These are phyloP conservation scores for Polyodon spathula DNA, from an alignment of 2,113 vertebrate genomes.

Conservation along the genomic window DNA sequence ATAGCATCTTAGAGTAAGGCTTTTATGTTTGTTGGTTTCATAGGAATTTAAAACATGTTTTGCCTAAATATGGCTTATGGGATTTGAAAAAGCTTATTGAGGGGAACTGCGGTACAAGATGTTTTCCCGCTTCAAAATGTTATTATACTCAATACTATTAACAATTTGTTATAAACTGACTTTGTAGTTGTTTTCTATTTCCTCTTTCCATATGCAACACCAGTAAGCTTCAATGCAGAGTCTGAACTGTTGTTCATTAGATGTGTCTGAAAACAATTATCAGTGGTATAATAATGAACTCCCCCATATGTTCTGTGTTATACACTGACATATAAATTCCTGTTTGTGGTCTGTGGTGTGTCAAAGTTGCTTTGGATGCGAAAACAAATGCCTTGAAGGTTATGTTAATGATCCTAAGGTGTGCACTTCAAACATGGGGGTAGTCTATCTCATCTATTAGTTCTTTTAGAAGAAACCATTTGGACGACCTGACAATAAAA, in stretches of 20 bases:
- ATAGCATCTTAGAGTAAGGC: no score
- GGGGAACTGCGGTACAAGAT: neutral
- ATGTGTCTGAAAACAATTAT: constrained; percentile 20
- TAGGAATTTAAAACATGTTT: no score
- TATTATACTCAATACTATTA: constrained; percentile 6
- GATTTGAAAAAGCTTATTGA: no score
- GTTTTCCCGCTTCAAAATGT: constrained; percentile 12
- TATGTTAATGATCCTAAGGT: neutral
- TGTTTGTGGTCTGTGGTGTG: constrained; percentile 55
- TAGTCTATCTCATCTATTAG: neutral
- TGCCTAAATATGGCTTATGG: no score
- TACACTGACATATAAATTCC: constrained; percentile 18
- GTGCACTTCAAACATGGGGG: neutral
- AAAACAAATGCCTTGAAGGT: neutral
- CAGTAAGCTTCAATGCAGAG: constrained; percentile 1
- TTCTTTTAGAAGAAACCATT: neutral
- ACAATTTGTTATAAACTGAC: constrained; percentile 12
- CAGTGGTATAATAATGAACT: constrained; percentile 30
- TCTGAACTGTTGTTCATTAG: constrained; percentile 30
- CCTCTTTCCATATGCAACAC: constrained; percentile 6
- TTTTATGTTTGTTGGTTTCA: no score
- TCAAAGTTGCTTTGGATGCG: constrained; percentile 15
- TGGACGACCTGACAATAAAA: neutral
- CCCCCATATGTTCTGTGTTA: constrained; percentile 46
- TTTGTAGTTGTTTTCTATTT: constrained; percentile 7